A percentile compares a stretch with the other conserved stretches of the same genome.
Evolutionary conservation across 2,888 invertebrate genomes (phyloP).

Genomic region (Cataglyphis albicans): DNA sequence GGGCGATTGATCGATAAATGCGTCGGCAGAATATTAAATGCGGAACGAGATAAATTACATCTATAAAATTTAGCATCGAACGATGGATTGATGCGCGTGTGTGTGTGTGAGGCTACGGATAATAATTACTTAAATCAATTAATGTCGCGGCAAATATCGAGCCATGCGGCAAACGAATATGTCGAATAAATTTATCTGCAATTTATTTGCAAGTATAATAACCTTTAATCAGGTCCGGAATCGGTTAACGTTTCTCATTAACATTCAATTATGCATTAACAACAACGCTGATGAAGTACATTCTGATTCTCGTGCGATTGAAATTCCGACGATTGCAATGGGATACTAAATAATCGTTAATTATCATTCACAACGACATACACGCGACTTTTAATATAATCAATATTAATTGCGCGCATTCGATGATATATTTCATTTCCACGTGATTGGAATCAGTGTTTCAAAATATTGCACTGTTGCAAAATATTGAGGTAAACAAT

Average conservation of each 20-base stretch:
- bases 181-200: slow-evolving; percentile 32
- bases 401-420: slow-evolving; percentile 18
- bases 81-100: not conserved
- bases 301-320: slow-evolving; percentile 18
- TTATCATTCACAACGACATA: not conserved
- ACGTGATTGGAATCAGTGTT: not conserved
- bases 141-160: slow-evolving; percentile 33
- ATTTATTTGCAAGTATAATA: slow-evolving; percentile 55
- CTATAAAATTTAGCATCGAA: slow-evolving; percentile 16
- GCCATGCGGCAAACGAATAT: slow-evolving; percentile 17
- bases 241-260: slow-evolving; percentile 44
- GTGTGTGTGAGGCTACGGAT: not conserved
- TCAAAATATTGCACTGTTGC: not conserved
- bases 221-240: slow-evolving; percentile 40
- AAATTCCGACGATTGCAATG: slow-evolving; percentile 17
- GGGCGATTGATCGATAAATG: slow-evolving; percentile 39
- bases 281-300: slow-evolving; percentile 34
- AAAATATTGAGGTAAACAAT: not conserved
- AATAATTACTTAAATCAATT: slow-evolving; percentile 53
- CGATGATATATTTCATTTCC: slow-evolving; percentile 15
- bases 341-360: slow-evolving; percentile 42
- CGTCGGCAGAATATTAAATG: slow-evolving; percentile 25
- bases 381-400: slow-evolving; percentile 33
- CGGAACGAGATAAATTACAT: slow-evolving; percentile 28
- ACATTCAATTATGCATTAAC: slow-evolving; percentile 36